phyloP scores from a whole-genome alignment of 2,888 invertebrate species.

The Sialis fuliginosa region DNA sequence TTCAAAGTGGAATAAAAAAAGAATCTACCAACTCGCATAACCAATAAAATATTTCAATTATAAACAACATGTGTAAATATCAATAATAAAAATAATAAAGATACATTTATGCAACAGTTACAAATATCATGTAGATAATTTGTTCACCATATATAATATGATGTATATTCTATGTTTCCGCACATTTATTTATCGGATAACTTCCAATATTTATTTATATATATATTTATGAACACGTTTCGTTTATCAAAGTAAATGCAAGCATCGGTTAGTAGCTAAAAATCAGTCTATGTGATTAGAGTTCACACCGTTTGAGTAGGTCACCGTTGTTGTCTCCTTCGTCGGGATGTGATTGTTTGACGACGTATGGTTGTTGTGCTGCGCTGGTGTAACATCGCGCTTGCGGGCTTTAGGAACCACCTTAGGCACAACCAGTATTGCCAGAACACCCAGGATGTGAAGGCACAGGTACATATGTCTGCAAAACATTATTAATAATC shows the following conservation, averaged over 20 bases:
- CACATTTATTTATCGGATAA: background rate
- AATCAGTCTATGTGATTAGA: background rate
- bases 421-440: slow-evolving; percentile 20
- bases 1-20: no score
- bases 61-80: no score
- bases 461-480: slow-evolving; percentile 28
- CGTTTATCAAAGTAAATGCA: background rate
- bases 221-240: background rate
- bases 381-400: background rate
- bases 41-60: no score
- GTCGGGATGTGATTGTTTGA: background rate
- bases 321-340: background rate
- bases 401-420: slow-evolving; percentile 14
- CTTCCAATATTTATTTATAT: background rate
- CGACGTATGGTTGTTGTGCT: background rate
- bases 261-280: background rate
- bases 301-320: background rate
- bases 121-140: no score
- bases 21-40: no score
- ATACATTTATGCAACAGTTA: no score
- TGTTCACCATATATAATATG: background rate
- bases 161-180: no score
- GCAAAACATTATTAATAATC: slow-evolving; percentile 5
- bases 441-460: slow-evolving; percentile 21
- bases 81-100: no score